These are phyloP conservation scores for Megastigmus dorsalis DNA, from an alignment of 2,888 invertebrate genomes.

Conservation along the genomic window DNA sequence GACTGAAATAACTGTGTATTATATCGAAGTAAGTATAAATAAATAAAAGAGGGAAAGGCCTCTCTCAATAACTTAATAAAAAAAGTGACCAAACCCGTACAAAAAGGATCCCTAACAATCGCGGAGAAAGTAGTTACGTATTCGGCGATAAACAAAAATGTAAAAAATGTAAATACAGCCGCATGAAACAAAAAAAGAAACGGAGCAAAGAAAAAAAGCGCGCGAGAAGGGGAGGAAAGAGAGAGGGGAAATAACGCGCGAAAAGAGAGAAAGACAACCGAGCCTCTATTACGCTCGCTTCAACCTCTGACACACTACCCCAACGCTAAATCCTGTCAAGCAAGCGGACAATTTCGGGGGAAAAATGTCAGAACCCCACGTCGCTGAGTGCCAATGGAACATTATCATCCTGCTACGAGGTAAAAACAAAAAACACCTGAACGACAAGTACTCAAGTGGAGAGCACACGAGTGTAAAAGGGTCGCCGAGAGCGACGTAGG, in stretches of 20 bases:
- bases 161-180: not conserved
- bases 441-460: too few species aligned
- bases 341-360: not conserved
- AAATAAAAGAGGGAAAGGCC: not conserved
- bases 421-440: not conserved
- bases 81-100: not conserved
- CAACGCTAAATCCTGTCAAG: too few species aligned
- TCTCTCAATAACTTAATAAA: not conserved
- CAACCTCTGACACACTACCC: constrained; percentile 16
- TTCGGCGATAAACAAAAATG: too few species aligned
- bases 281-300: constrained; percentile 19
- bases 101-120: not conserved
- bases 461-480: constrained; percentile 15
- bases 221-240: not conserved
- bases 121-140: not conserved
- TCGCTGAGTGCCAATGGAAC: not conserved
- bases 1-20: not conserved
- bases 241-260: not conserved
- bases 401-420: not conserved
- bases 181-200: not conserved
- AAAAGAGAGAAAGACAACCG: not conserved
- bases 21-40: not conserved
- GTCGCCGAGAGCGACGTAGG: constrained; percentile 12
- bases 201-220: not conserved
- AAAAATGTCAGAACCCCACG: not conserved